These are phyloP conservation scores for Megaceryle alcyon DNA, from an alignment of 2,797 vertebrate species.

Conservation along the genomic window DNA sequence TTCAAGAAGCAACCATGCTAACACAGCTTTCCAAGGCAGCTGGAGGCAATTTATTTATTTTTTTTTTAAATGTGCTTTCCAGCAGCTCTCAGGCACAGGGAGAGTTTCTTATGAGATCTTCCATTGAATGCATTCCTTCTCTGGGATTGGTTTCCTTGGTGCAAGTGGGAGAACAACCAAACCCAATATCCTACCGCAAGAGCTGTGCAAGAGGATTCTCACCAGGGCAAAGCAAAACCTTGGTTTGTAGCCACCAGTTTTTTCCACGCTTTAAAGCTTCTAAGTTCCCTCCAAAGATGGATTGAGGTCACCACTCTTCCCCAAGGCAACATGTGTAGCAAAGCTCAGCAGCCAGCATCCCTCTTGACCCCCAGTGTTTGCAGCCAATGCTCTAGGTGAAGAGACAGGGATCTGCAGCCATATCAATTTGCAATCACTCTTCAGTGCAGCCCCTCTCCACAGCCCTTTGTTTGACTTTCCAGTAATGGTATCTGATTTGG, in stretches of 20 bases:
- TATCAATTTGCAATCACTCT: not conserved
- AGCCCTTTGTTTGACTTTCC: not conserved
- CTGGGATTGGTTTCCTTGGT: no score
- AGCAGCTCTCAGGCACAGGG: not conserved
- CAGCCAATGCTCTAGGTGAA: fast-evolving
- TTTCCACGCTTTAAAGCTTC: not conserved
- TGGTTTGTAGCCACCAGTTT: not conserved
- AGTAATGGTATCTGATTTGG: not conserved
- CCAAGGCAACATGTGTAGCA: not conserved
- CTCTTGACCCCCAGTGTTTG: fast-evolving
- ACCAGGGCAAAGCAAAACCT: not conserved
- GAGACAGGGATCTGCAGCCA: not conserved
- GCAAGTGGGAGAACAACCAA: not conserved
- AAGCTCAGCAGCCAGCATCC: not conserved
- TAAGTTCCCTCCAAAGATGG: not conserved
- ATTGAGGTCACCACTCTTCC: not conserved
- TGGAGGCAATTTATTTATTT: no score
- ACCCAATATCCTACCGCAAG: not conserved
- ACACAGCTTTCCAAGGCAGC: not conserved
- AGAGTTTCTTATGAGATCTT: not conserved
- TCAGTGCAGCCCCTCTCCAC: not conserved
- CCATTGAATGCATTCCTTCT: not conserved
- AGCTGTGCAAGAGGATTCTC: not conserved
- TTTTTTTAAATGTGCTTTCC: not conserved
- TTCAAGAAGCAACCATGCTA: no score